Percentiles rank a stretch among this genome's conserved stretches.
Evolutionary conservation across 1,140 invertebrate species (phyloP).

Genomic region (Piezodorus guildinii): DNA sequence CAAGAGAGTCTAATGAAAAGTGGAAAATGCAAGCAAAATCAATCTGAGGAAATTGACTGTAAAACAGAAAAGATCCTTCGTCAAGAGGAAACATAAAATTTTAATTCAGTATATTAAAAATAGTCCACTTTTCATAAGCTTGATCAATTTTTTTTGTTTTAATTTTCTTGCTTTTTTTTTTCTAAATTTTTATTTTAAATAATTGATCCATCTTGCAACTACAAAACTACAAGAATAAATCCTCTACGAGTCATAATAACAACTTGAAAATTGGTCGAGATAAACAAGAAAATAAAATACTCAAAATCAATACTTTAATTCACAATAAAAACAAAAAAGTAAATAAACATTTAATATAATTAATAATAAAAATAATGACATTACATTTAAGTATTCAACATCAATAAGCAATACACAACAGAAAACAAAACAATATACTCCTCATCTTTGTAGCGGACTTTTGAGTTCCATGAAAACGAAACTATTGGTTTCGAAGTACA

Average conservation of each 20-base stretch:
- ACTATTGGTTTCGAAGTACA: background rate
- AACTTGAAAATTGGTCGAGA: conserved; percentile 11
- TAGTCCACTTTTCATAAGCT: conserved; percentile 3
- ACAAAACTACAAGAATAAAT: conserved; percentile 16
- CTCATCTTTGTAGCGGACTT: background rate
- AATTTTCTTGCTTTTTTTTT: conserved; percentile 4
- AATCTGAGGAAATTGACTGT: too few relatives aligned
- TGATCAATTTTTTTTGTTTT: background rate
- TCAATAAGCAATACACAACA: conserved; percentile 4
- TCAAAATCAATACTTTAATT: conserved; percentile 12
- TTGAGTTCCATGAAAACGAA: background rate
- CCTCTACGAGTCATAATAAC: conserved; percentile 14
- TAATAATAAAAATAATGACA: conserved; percentile 9
- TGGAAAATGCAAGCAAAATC: background rate
- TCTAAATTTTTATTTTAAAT: background rate
- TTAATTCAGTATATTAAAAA: background rate
- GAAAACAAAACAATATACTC: conserved; percentile 5
- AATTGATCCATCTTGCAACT: conserved; percentile 5
- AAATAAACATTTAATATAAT: conserved; percentile 1
- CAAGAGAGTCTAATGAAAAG: conserved; percentile 8
- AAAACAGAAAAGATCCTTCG: too few relatives aligned
- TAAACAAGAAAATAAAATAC: background rate
- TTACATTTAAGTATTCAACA: conserved; percentile 11
- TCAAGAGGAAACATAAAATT: too few relatives aligned
- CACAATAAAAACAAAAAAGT: conserved; percentile 8